Base-by-base conservation (phyloP, 2,113 vertebrate species). In the Bubo blakistoni region DNA sequence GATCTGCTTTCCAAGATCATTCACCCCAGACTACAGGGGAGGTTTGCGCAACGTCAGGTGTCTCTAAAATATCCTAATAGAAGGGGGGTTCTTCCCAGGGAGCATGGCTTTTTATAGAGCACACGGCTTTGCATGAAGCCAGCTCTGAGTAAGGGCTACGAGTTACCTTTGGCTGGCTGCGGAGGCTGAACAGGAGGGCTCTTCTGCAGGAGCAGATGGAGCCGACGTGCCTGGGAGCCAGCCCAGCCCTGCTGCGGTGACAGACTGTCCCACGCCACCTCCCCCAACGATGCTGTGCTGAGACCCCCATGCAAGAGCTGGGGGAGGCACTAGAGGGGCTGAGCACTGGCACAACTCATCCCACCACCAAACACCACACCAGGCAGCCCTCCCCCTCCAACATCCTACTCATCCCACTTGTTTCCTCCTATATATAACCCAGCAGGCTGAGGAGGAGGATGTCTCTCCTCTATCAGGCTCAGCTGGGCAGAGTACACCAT, bases 141-240 rank as follows among this genome's bases (percentile, higher is more conserved):
- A 87, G 92, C 90, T 72, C 92, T 6, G 80, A 86, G 80, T 86
- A 79, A 93, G 94, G 96, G 95, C n/a, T 94, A 57, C 10, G 0
- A 89, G 80, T 52, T 70, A 81, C 94, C 95, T 94, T 94, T 78
- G 83, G 82, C 92, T 89, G 94, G 84, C 88, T 76, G 73, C 2
- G 20, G 86, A 24, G 83, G 91, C 14, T 36, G 89, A 96, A 55
- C 96, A 95, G 96, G 94, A 97, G 86, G 83, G 59, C 36, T 92
- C 59, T 97, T 77, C 88, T 86, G 94, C 61, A 5, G 91, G 89
- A 97, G 77, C 96, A 96, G 95, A 97, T 96, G 96, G 95, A 97
- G 93, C 86, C 22, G 38, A 26, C 69, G 0, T 95, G 94, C 89
- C 94, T 94, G 95, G 92, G 95, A 96, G 89, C 89, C 95, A 89